A percentile compares a stretch with the other conserved stretches of the same genome.
These are phyloP conservation scores for Aromia moschata DNA, from an alignment of 2,888 invertebrate species.

Conservation along the genomic window DNA sequence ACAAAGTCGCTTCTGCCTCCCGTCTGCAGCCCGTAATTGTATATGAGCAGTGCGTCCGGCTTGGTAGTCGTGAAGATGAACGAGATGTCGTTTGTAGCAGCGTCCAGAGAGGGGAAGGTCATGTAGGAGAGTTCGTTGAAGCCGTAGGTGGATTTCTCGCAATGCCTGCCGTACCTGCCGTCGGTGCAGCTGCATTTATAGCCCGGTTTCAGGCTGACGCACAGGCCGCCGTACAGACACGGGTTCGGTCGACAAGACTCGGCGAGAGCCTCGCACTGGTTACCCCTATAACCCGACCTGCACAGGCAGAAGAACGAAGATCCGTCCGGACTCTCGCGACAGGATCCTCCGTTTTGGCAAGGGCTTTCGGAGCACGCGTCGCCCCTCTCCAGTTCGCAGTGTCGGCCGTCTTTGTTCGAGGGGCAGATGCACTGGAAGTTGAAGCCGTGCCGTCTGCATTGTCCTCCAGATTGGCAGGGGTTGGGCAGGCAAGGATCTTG, in stretches of 20 bases:
- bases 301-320: conserved; percentile 92
- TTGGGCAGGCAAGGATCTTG: conserved; percentile 92
- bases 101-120: conserved; percentile 86
- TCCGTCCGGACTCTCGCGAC: conserved; percentile 86
- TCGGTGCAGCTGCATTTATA: conserved; percentile 87
- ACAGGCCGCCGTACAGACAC: conserved; percentile 89
- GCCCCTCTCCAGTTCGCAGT: conserved; percentile 84
- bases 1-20: conserved; percentile 93
- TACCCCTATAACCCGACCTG: conserved; percentile 89
- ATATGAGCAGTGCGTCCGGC: conserved; percentile 85
- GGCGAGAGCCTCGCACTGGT: conserved; percentile 86
- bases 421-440: conserved; percentile 88
- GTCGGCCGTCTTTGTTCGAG: conserved; percentile 79
- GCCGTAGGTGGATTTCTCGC: conserved; percentile 89
- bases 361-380: conserved; percentile 87
- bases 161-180: conserved; percentile 89
- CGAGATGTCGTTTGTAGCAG: conserved; percentile 90
- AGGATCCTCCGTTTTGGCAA: conserved; percentile 91
- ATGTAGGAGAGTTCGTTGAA: conserved; percentile 90
- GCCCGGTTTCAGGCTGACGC: conserved; percentile 87
- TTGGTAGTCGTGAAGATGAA: conserved; percentile 92
- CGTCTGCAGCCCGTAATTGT: conserved; percentile 89
- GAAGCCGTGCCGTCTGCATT: conserved; percentile 84
- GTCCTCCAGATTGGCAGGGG: conserved; percentile 86
- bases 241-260: conserved; percentile 94